Conservation (phyloP, 1,140 invertebrate genomes). For the Frieseomelitta varia region DNA sequence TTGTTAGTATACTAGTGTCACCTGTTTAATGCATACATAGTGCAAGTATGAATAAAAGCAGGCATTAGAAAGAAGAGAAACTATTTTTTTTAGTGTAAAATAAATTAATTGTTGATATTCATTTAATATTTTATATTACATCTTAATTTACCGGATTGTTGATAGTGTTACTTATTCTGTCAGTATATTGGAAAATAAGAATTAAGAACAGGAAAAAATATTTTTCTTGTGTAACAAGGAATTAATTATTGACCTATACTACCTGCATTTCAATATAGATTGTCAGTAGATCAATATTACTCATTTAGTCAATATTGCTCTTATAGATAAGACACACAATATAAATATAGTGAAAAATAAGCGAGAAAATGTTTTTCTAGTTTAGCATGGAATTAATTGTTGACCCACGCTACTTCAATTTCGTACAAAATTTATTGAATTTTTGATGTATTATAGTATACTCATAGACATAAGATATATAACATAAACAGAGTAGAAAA, state of each 20-base stretch:
- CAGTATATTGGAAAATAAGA: too few species aligned
- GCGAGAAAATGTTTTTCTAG: background rate
- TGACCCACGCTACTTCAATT: background rate
- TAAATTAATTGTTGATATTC: too few species aligned
- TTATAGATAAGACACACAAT: background rate
- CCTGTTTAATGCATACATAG: too few species aligned
- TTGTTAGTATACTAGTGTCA: too few species aligned
- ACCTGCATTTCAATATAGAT: background rate
- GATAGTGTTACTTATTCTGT: too few species aligned
- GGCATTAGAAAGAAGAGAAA: too few species aligned
- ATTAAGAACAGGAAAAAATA: too few species aligned
- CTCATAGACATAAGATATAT: rapidly evolving
- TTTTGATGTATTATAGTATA: background rate
- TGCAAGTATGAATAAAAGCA: too few species aligned
- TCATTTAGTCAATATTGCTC: too few species aligned
- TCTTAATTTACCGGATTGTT: too few species aligned
- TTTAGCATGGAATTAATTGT: background rate
- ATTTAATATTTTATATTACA: too few species aligned
- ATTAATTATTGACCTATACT: background rate
- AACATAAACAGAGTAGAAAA: background rate
- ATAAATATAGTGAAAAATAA: background rate
- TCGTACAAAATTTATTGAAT: background rate
- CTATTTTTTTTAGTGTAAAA: too few species aligned
- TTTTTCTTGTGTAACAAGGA: background rate
- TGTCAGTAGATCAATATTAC: background rate